Conservation (phyloP, 2,888 invertebrate species). For the Drosophila acutilabella region DNA sequence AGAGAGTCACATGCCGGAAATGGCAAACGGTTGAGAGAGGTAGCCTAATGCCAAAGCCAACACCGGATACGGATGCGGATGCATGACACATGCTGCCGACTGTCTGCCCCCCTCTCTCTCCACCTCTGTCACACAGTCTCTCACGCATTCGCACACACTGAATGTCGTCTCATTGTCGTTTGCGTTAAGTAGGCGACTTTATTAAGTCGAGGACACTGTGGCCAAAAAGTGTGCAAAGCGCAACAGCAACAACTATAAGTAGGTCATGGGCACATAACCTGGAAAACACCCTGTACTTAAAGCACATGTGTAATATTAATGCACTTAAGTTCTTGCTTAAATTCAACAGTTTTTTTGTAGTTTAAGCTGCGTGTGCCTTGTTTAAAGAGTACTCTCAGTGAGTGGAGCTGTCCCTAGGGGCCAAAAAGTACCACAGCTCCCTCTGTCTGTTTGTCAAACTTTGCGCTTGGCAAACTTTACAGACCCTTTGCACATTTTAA, state of each 20-base stretch:
- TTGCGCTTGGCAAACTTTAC: background rate
- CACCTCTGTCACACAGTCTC: background rate
- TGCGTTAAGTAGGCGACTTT: constrained; percentile 76
- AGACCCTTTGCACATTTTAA: background rate
- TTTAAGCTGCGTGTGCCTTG: no score
- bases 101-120: background rate
- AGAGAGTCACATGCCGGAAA: constrained; percentile 66
- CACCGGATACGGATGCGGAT: constrained; percentile 66
- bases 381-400: no score
- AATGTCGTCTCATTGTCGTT: constrained; percentile 66
- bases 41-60: constrained; percentile 75
- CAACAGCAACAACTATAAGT: constrained; percentile 30
- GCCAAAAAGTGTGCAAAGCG: constrained; percentile 57
- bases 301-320: background rate
- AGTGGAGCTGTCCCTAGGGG: no score
- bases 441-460: no score
- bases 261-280: background rate
- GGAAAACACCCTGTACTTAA: background rate
- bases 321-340: no score
- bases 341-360: no score
- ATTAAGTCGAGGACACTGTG: constrained; percentile 66
- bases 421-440: no score
- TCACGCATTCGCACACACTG: constrained; percentile 15
- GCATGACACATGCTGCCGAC: constrained; percentile 66
- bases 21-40: constrained; percentile 52